These are phyloP conservation scores for Megastigmus dorsalis DNA, from an alignment of 2,888 invertebrate genomes.

Conservation along the genomic window DNA sequence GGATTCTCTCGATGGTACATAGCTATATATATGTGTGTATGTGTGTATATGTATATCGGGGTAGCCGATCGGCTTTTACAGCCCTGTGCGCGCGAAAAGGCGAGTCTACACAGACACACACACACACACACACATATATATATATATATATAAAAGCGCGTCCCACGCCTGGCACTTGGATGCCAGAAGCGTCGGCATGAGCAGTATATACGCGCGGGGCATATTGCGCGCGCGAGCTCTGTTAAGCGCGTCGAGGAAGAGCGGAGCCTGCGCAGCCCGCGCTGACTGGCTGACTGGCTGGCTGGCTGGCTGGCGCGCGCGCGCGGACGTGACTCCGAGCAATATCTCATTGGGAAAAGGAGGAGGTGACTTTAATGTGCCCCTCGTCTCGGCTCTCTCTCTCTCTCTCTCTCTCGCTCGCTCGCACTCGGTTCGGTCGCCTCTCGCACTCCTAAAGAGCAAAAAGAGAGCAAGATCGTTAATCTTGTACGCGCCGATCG, in stretches of 20 bases:
- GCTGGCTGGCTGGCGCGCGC: no score
- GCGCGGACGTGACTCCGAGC: slow-evolving; percentile 60
- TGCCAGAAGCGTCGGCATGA: no score
- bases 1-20: no score
- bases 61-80: slow-evolving; percentile 44
- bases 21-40: no score
- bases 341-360: slow-evolving; percentile 73
- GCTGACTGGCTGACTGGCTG: no score
- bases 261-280: no score
- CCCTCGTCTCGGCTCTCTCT: slow-evolving; percentile 66
- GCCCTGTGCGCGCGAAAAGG: slow-evolving; percentile 31
- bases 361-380: slow-evolving; percentile 74
- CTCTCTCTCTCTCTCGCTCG: slow-evolving; percentile 63
- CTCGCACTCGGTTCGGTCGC: slow-evolving; percentile 66
- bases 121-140: not conserved
- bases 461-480: slow-evolving; percentile 73
- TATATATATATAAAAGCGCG: not conserved
- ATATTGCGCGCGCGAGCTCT: no score
- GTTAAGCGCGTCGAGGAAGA: no score
- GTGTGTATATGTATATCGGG: no score
- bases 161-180: slow-evolving; percentile 58
- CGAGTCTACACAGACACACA: no score
- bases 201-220: no score
- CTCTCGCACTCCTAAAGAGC: no score
- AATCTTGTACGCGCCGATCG: slow-evolving; percentile 74